Evolutionary conservation across 2,797 vertebrate genomes (phyloP).

Genomic region (Tarsius wallacei): DNA sequence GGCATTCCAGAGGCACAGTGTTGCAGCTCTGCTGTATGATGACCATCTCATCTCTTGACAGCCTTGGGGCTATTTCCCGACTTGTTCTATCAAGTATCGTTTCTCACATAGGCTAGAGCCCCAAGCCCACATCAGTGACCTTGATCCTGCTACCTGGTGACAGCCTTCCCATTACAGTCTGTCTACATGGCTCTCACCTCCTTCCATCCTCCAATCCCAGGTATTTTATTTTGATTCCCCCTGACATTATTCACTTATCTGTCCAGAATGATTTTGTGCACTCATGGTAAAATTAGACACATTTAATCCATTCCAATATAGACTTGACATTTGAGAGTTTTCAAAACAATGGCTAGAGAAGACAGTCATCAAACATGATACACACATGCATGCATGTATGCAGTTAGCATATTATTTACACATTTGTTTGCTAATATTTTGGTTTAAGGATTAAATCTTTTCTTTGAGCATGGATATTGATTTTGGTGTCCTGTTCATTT

Average conservation of each 20-base stretch:
- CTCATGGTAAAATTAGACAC: background rate
- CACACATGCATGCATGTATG: accelerated
- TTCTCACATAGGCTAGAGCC: background rate
- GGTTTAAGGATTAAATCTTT: background rate
- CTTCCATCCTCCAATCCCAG: background rate
- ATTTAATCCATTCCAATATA: background rate
- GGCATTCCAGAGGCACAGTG: no score
- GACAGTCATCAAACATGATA: background rate
- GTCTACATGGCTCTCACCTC: accelerated
- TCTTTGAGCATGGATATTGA: background rate
- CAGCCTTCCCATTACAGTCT: accelerated
- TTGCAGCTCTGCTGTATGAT: background rate
- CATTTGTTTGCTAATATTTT: background rate
- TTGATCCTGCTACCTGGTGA: background rate
- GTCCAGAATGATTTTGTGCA: background rate
- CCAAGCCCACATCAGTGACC: background rate
- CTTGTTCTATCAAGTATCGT: background rate
- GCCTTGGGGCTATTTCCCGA: accelerated
- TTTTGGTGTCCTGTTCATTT: background rate
- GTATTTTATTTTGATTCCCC: background rate
- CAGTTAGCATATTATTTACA: background rate
- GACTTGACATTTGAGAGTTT: background rate
- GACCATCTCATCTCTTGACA: background rate
- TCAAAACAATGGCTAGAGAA: background rate
- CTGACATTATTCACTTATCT: background rate